phyloP scores from a whole-genome alignment of 2,113 vertebrate genomes.

The Chaetodon auriga region DNA sequence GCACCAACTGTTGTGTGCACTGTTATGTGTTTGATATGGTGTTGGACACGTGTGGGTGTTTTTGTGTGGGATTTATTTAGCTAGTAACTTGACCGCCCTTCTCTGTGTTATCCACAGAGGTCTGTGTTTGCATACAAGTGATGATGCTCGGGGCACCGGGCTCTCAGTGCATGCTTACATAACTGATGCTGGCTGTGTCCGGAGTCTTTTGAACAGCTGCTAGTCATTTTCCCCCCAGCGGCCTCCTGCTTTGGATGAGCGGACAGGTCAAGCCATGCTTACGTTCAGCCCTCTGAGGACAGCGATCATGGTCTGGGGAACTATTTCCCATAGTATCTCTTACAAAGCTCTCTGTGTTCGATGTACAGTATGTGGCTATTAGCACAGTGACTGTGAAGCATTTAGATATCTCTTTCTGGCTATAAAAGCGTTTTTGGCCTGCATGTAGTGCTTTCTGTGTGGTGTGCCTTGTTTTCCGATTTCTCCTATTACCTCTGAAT shows the following conservation, averaged over 20 bases:
- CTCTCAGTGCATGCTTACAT: constrained; percentile 57
- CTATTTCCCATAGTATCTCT: constrained; percentile 12
- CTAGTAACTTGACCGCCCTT: constrained; percentile 22
- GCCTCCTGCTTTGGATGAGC: constrained; percentile 40
- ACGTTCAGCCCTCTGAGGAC: constrained; percentile 12
- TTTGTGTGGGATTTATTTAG: constrained; percentile 59
- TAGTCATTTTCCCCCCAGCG: constrained; percentile 23
- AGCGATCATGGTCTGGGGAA: constrained; percentile 1
- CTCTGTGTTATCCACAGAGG: constrained; percentile 38
- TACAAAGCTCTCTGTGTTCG: constrained; percentile 8
- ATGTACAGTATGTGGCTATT: constrained; percentile 7
- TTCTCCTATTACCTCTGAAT: constrained; percentile 30
- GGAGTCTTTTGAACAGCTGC: constrained; percentile 64
- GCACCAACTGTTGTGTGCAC: constrained; percentile 18
- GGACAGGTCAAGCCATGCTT: constrained; percentile 36
- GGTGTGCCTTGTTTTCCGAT: constrained; percentile 9
- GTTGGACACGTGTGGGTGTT: constrained; percentile 41
- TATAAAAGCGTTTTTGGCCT: constrained; percentile 22
- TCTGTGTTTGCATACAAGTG: constrained; percentile 58
- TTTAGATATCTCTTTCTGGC: constrained; percentile 19
- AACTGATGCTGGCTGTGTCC: constrained; percentile 49
- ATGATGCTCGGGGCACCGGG: constrained; percentile 33
- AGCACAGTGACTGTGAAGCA: constrained; percentile 11
- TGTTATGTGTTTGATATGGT: constrained; percentile 33
- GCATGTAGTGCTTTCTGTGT: neutral